phyloP scores from a whole-genome alignment of 2,797 vertebrate species.

The Pantherophis vulpinus region DNA sequence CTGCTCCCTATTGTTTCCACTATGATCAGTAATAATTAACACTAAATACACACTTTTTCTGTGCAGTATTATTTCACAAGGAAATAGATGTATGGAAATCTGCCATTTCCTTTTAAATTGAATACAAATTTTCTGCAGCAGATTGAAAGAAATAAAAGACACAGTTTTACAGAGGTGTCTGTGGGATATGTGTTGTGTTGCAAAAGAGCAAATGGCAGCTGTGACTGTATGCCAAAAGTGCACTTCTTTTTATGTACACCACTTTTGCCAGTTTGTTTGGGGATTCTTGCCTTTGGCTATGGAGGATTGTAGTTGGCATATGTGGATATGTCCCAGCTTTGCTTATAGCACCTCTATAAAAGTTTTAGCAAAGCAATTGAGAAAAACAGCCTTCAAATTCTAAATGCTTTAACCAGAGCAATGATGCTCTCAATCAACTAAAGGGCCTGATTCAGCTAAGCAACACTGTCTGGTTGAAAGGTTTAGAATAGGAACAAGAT shows the following conservation, averaged over 20 bases:
- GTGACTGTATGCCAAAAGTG: not conserved
- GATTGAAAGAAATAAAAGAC: not conserved
- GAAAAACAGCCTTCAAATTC: conserved; percentile 5
- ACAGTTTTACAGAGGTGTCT: conserved; percentile 31
- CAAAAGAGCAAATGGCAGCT: not conserved
- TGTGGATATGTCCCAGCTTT: conserved; percentile 11
- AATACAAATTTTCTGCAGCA: not conserved
- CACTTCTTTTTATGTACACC: not conserved
- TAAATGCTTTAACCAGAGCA: not conserved
- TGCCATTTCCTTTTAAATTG: not conserved
- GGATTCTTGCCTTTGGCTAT: conserved; percentile 25
- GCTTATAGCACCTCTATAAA: not conserved
- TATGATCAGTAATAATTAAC: not conserved
- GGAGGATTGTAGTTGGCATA: conserved; percentile 24
- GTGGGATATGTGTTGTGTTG: not conserved
- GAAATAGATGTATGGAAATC: not conserved
- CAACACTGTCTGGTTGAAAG: not conserved
- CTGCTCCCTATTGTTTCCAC: not conserved
- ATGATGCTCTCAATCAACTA: not conserved
- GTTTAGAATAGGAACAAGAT: not conserved
- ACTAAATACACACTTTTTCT: not conserved
- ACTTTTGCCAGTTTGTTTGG: not conserved
- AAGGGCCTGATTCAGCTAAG: not conserved
- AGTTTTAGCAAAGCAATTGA: not conserved
- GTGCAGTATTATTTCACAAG: not conserved